These are phyloP conservation scores for Microtus ochrogaster DNA, from an alignment of 2,113 vertebrate species.

Conservation along the genomic window DNA sequence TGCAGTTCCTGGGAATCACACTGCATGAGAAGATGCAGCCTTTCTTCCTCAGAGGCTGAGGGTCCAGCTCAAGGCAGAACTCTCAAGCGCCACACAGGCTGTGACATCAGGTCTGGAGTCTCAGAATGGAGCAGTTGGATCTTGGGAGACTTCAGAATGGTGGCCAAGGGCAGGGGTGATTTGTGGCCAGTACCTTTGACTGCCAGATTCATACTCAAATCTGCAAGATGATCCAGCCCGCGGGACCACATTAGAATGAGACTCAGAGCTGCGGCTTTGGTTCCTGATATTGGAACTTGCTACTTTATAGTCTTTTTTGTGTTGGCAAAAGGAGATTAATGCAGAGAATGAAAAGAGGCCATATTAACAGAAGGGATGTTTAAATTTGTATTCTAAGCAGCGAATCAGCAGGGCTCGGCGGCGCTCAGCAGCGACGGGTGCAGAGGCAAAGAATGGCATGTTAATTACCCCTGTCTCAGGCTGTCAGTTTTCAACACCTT, in stretches of 20 bases:
- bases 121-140: neutral
- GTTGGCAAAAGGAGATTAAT: slow-evolving; percentile 73
- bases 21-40: neutral
- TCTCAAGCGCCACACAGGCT: too few relatives aligned
- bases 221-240: neutral
- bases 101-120: neutral
- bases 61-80: neutral
- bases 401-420: slow-evolving; percentile 74
- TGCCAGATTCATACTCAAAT: neutral
- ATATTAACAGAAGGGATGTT: slow-evolving; percentile 74
- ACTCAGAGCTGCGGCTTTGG: neutral
- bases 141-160: neutral
- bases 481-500: slow-evolving; percentile 81
- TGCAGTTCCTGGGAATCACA: neutral
- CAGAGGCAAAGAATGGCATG: slow-evolving; percentile 78
- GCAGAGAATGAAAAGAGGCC: slow-evolving; percentile 69
- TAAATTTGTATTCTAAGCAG: slow-evolving; percentile 77
- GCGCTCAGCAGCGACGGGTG: slow-evolving; percentile 44
- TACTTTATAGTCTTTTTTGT: slow-evolving; percentile 79
- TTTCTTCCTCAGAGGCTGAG: neutral
- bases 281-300: slow-evolving; percentile 65
- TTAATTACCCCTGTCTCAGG: slow-evolving; percentile 75
- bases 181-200: neutral
- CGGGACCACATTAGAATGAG: neutral
- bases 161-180: neutral